phyloP scores from a whole-genome alignment of 2,797 vertebrate species.

The Spinibarbus caldwelli region DNA sequence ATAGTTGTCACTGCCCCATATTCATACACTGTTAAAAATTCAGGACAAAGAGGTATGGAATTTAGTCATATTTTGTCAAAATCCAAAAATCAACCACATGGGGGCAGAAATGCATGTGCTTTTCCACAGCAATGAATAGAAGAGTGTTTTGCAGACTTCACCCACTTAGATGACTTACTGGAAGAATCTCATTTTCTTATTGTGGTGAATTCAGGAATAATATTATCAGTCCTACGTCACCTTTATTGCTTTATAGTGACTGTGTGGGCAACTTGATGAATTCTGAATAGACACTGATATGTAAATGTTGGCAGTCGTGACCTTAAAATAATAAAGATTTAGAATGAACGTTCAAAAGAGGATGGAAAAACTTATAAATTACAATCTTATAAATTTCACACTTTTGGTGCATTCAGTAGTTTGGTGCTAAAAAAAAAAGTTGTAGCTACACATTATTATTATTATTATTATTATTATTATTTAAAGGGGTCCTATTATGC shows the following conservation, averaged over 20 bases:
- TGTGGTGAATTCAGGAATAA: not conserved
- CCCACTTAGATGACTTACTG: not conserved
- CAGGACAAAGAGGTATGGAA: not conserved
- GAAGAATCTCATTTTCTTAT: not conserved
- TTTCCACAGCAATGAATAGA: not conserved
- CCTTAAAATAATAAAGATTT: not conserved
- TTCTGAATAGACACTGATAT: not conserved
- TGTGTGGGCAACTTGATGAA: not conserved
- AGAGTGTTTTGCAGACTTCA: not conserved
- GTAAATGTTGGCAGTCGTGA: not conserved
- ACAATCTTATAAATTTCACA: not conserved
- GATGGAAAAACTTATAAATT: not conserved
- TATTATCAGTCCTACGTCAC: not conserved
- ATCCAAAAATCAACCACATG: not conserved
- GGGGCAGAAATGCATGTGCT: not conserved
- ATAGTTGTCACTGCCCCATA: too few relatives aligned
- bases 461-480: too few relatives aligned
- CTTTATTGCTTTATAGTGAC: not conserved
- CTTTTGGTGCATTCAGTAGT: not conserved
- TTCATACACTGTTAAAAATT: not conserved
- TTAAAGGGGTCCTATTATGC: too few relatives aligned
- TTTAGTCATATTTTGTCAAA: not conserved
- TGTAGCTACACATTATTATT: not conserved
- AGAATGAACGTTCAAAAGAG: not conserved
- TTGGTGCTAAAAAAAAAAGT: not conserved